Base-by-base conservation (phyloP, 2,888 invertebrate genomes). In the Malthinus seriepunctatus region DNA sequence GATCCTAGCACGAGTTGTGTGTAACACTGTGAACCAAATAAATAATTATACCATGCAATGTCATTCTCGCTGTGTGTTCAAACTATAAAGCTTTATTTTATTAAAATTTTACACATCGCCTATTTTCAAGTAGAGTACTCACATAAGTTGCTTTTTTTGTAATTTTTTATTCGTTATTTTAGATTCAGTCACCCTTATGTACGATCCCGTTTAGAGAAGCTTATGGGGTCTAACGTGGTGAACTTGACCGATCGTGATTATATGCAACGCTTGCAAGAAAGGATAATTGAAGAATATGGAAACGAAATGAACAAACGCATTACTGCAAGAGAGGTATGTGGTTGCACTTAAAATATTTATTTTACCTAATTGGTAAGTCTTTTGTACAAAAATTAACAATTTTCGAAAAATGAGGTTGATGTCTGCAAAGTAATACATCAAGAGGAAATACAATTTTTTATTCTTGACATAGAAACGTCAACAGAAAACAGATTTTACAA, bases 211-310 rank as follows among this genome's bases (percentile, higher is more conserved):
- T 78, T 89, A 70, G 88, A 89, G 77, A 84, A 84, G 76, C 82
- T 88, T 62, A 88, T 88, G 88, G 88, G 88, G 51, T 84, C 84
- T 23, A 87, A 86, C 75, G 78, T 87, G 68, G 86, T 88, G 52
- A 82, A 82, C 66, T 80, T 89, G 57, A 88, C 88, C 1, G 88
- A 88, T 76, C 81, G 87, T 67, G 80, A 79, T 61, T 89, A 86
- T 77, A 88, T 90, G 88, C 83, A 81, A 61, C 82, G 82, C 23
- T 80, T 89, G 51, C 85, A 88, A 72, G 81, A 85, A 37, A 78
- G 85, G 45, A 85, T 89, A 64, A 80, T 85, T 33, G 83, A 83
- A 39, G 87, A 88, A 69, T 86, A 86, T 70, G 85, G 85, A 66
- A 83, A 84, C 63, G 81, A 82, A 62, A 86, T 88, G 78, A 82